A percentile compares a stretch with the other conserved stretches of the same genome.
phyloP scores from a whole-genome alignment of 2,113 vertebrate species.

The Emydocephalus ijimae region DNA sequence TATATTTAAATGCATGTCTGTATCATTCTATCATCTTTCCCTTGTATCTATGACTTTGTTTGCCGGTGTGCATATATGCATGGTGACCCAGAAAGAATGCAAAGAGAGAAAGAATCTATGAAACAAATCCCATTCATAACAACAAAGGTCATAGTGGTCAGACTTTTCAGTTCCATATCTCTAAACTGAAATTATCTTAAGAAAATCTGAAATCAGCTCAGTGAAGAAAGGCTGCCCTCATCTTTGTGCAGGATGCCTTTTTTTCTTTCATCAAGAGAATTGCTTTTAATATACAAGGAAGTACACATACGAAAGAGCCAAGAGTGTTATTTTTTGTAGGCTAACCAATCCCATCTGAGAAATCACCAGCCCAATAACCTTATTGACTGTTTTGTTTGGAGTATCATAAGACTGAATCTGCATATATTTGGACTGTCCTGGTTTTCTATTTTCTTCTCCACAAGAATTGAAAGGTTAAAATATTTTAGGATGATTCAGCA shows the following conservation, averaged over 20 bases:
- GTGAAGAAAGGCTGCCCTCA: no score
- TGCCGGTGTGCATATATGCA: not conserved
- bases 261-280: not conserved
- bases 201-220: not conserved
- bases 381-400: not conserved
- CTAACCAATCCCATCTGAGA: not conserved
- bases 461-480: not conserved
- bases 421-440: not conserved
- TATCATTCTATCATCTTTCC: conserved; percentile 1
- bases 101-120: not conserved
- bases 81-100: conserved; percentile 14
- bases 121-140: not conserved
- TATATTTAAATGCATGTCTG: conserved; percentile 28
- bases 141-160: not conserved
- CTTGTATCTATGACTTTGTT: conserved; percentile 9
- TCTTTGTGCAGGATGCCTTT: not conserved
- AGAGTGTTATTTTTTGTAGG: not conserved
- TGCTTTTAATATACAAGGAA: not conserved
- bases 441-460: not conserved
- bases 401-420: not conserved
- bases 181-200: conserved; percentile 9
- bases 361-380: not conserved
- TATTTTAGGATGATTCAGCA: not conserved
- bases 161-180: not conserved
- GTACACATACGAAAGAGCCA: not conserved